Percentiles rank a stretch among this genome's conserved stretches.
Conservation (phyloP, 1,140 invertebrate species). For the Sitobion miscanthi region DNA sequence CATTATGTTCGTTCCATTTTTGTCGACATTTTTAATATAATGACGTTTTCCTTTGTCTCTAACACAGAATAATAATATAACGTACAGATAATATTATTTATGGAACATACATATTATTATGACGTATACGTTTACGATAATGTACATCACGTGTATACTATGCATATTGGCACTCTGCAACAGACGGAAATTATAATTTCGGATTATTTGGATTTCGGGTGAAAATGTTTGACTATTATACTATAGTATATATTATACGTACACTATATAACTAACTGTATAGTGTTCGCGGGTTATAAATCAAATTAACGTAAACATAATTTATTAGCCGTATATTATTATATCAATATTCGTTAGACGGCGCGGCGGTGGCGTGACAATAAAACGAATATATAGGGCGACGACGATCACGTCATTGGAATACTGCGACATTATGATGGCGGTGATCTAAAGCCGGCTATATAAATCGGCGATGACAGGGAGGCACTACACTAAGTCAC, state of each 20-base stretch:
- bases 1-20: not conserved
- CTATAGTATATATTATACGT: not conserved
- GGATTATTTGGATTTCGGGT: not conserved
- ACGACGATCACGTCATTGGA: not conserved
- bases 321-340: not conserved
- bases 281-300: not conserved
- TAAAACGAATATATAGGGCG: not conserved
- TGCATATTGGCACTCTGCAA: not conserved
- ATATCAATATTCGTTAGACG: not conserved
- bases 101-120: too few relatives aligned
- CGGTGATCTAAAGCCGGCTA: not conserved
- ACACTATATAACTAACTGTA: too few relatives aligned
- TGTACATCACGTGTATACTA: not conserved
- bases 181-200: not conserved
- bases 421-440: not conserved
- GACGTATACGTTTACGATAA: not conserved
- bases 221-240: not conserved
- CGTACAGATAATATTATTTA: not conserved
- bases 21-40: not conserved
- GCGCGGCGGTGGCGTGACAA: not conserved
- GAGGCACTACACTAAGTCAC: not conserved
- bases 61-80: not conserved
- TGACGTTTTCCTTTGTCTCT: not conserved
- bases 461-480: not conserved
- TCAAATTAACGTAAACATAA: not conserved